Conservation (phyloP, 35 echinoderm and acorn worm genomes). For the Lytechinus variegatus region DNA sequence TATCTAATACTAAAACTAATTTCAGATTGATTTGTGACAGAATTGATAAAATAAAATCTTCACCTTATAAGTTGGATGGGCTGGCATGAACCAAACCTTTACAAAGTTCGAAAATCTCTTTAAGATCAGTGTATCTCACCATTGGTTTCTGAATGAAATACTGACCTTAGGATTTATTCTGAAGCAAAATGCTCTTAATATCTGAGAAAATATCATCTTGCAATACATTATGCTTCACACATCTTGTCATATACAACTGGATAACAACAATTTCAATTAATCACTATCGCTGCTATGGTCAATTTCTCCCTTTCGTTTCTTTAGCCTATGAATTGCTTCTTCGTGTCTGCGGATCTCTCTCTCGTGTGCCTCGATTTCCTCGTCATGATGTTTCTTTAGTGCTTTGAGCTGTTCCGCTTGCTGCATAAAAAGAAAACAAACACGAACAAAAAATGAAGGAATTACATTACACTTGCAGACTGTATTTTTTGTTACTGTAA, state of each 20-base stretch:
- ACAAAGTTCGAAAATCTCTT: not conserved
- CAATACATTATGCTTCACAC: conserved; percentile 3
- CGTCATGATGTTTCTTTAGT: conserved; percentile 92
- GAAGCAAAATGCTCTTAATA: not conserved
- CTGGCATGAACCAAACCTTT: not conserved
- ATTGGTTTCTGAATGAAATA: not conserved
- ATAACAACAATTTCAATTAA: conserved; percentile 16
- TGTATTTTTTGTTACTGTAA: not conserved
- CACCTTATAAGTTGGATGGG: not conserved
- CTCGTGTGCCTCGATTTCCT: conserved; percentile 96
- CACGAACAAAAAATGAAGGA: not conserved
- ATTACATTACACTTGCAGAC: not conserved
- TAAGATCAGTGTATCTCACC: not conserved
- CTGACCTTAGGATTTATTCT: not conserved
- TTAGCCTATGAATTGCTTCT: conserved; percentile 82
- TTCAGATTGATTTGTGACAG: not conserved
- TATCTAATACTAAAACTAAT: not conserved
- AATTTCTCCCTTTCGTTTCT: conserved; percentile 81
- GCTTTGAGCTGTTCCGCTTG: conserved; percentile 91
- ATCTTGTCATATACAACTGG: not conserved
- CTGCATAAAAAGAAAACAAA: conserved; percentile 48
- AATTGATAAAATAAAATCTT: not conserved
- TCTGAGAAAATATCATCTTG: conserved; percentile 19
- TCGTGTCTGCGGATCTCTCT: conserved; percentile 82
- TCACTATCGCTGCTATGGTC: conserved; percentile 64